These are phyloP conservation scores for Hippocampus zosterae DNA, from an alignment of 2,113 vertebrate species.

Conservation along the genomic window DNA sequence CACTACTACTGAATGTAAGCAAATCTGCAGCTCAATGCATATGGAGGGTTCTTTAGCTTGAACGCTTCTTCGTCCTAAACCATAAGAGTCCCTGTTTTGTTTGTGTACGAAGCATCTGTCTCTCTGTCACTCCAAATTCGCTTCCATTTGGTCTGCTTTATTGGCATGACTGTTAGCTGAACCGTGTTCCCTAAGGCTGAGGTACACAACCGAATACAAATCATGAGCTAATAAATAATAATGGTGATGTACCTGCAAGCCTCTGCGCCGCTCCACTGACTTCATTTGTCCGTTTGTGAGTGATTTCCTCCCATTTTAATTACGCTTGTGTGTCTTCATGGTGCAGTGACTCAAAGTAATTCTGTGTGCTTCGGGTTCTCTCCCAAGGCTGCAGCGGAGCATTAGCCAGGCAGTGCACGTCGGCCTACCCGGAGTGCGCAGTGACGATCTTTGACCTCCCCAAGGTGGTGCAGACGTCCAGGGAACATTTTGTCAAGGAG, in stretches of 20 bases:
- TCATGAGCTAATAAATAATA: slow-evolving; percentile 36
- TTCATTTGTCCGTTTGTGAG: slow-evolving; percentile 8
- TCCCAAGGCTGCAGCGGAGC: slow-evolving; percentile 82
- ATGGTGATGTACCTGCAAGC: slow-evolving; percentile 32
- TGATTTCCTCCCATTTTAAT: slow-evolving; percentile 25
- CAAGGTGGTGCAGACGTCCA: slow-evolving; percentile 70
- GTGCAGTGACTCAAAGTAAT: slow-evolving; percentile 34
- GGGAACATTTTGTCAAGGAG: slow-evolving; percentile 65
- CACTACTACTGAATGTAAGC: not conserved
- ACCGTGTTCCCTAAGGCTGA: slow-evolving; percentile 34
- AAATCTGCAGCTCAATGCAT: not conserved
- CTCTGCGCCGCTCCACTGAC: slow-evolving; percentile 10
- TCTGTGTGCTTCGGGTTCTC: slow-evolving; percentile 10
- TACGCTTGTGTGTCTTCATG: slow-evolving; percentile 31
- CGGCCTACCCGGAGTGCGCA: slow-evolving; percentile 73
- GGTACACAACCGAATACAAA: slow-evolving; percentile 34
- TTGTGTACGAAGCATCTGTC: slow-evolving; percentile 7
- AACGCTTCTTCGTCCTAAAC: not conserved
- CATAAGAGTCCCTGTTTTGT: not conserved
- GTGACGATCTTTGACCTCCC: slow-evolving; percentile 84
- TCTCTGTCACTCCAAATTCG: slow-evolving; percentile 34
- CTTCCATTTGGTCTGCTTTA: slow-evolving; percentile 31
- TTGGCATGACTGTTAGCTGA: slow-evolving; percentile 49
- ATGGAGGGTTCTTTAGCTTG: not conserved
- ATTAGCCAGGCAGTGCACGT: slow-evolving; percentile 75